Conservation (phyloP, 2,888 invertebrate species). For the Zaprionus lineosus region DNA sequence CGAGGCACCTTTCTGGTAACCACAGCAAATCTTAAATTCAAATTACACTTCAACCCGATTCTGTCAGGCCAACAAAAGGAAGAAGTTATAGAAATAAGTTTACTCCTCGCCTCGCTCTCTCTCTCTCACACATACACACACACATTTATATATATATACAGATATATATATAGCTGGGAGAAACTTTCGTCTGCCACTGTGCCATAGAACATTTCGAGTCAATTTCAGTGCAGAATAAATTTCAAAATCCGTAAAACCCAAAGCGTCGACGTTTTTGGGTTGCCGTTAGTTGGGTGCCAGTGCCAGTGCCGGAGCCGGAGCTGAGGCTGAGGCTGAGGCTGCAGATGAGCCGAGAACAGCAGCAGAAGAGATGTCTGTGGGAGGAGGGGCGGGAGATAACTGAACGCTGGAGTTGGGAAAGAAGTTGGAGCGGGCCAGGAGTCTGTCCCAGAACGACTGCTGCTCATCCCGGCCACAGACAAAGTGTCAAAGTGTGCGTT, state of each 20-base stretch:
- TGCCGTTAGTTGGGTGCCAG: constrained; percentile 35
- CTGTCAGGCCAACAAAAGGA: constrained; percentile 62
- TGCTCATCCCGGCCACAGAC: constrained; percentile 52
- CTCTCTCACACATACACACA: not conserved
- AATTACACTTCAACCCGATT: constrained; percentile 74
- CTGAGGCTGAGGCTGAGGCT: not conserved
- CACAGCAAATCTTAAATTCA: constrained; percentile 78
- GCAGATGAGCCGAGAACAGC: no score
- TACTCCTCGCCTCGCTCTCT: constrained; percentile 3
- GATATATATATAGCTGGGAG: constrained; percentile 2
- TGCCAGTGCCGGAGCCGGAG: constrained; percentile 7
- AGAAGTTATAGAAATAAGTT: constrained; percentile 72
- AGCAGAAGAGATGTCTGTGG: no score
- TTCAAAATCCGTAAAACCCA: constrained; percentile 73
- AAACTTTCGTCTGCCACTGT: constrained; percentile 52
- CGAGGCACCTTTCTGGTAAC: constrained; percentile 64
- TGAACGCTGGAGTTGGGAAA: no score
- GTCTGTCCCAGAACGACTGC: no score
- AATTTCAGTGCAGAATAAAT: constrained; percentile 72
- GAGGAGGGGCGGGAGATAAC: no score
- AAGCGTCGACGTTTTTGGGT: constrained; percentile 59
- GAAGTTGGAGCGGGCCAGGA: no score
- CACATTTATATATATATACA: not conserved
- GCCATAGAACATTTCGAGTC: constrained; percentile 55
- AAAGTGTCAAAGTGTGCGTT: constrained; percentile 71